Conservation (phyloP, 2,797 vertebrate genomes). For the Lagodon rhomboides region DNA sequence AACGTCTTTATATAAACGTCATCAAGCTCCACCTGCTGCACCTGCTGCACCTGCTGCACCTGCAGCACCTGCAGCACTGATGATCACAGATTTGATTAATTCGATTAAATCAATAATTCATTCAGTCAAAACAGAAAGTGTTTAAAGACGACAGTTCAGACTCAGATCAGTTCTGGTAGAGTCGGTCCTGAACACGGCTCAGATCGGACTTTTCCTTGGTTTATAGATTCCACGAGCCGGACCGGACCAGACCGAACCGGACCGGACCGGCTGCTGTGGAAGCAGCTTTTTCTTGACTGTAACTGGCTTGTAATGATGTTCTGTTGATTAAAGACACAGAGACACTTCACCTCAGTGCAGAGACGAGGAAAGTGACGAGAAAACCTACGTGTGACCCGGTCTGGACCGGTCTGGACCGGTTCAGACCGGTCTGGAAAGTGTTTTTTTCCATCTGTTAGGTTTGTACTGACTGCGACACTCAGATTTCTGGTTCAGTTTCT, state of each 20-base stretch:
- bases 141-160: no score
- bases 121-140: no score
- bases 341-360: neutral
- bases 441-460: neutral
- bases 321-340: neutral
- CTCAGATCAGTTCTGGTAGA: neutral
- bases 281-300: constrained; percentile 16
- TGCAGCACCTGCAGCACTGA: no score
- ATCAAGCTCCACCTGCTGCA: no score
- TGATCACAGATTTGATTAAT: no score
- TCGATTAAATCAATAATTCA: no score
- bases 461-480: neutral
- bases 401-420: neutral
- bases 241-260: neutral
- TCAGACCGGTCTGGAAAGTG: neutral
- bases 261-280: neutral
- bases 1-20: no score
- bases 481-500: neutral
- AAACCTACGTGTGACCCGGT: neutral
- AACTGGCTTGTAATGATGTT: constrained; percentile 27
- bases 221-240: constrained; percentile 4
- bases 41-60: no score
- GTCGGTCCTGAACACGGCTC: neutral
- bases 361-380: neutral
- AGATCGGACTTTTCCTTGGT: constrained; percentile 29